Evolutionary conservation across 2,888 invertebrate species (phyloP).

Genomic region (Asteroscopus sphinx): DNA sequence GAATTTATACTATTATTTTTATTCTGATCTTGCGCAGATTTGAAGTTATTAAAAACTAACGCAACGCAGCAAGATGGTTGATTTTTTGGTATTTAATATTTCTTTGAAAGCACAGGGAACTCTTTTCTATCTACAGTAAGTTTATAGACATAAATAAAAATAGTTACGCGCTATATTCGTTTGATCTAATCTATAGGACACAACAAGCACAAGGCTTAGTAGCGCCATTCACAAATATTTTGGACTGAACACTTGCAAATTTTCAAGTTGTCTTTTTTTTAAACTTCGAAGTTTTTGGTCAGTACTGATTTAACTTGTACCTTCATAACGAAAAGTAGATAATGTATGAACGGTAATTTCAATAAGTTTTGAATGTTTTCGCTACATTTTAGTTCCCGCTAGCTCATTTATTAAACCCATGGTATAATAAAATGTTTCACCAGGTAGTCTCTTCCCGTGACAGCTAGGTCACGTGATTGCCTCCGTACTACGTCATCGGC

Average conservation of each 20-base stretch:
- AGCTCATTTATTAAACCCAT: slow-evolving; percentile 48
- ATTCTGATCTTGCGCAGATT: no score
- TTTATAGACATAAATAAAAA: no score
- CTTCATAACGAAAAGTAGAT: slow-evolving; percentile 23
- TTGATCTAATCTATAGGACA: no score
- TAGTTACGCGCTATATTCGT: no score
- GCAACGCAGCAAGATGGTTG: no score
- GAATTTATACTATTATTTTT: no score
- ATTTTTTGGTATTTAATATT: background rate
- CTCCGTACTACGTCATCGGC: no score
- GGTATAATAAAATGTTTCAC: no score
- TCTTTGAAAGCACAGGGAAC: background rate
- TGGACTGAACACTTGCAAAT: slow-evolving; percentile 42
- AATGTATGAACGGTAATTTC: slow-evolving; percentile 25
- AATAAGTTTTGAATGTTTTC: slow-evolving; percentile 24
- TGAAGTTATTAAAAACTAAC: no score
- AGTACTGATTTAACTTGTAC: slow-evolving; percentile 11
- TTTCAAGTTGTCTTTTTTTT: slow-evolving; percentile 10
- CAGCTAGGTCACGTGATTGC: no score
- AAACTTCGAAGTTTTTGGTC: slow-evolving; percentile 23
- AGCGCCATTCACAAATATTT: slow-evolving; percentile 33
- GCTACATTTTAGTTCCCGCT: slow-evolving; percentile 50
- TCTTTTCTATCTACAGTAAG: no score
- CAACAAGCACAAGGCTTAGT: slow-evolving; percentile 3
- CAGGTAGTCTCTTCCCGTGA: no score